phyloP scores from a whole-genome alignment of 2,113 vertebrate species.

The Pica pica region DNA sequence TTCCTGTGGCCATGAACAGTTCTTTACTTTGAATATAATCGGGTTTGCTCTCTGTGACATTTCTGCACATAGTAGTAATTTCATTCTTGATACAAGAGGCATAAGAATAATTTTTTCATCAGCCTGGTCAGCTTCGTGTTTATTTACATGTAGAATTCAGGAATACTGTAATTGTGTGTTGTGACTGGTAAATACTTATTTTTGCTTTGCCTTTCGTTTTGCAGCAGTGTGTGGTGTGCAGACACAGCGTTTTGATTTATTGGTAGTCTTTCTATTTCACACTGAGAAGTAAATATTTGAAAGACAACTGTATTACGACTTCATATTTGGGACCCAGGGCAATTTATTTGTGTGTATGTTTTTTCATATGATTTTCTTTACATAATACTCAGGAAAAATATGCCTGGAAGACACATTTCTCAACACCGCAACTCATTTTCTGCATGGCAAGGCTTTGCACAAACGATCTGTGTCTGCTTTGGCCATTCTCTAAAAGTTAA shows the following conservation, averaged over 20 bases:
- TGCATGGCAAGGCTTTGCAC: not conserved
- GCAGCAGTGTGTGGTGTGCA: not conserved
- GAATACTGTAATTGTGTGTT: not conserved
- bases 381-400: not conserved
- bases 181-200: not conserved
- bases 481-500: not conserved
- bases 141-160: not conserved
- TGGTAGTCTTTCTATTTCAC: not conserved
- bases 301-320: not conserved
- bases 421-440: not conserved
- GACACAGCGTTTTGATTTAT: not conserved
- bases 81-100: accelerated
- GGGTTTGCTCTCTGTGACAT: not conserved
- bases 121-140: not conserved
- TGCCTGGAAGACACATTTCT: not conserved
- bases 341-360: not conserved
- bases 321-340: not conserved
- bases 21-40: not conserved
- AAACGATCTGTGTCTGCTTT: not conserved
- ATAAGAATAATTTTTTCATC: not conserved
- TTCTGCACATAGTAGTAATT: not conserved
- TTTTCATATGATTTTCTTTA: not conserved
- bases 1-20: not conserved
- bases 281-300: not conserved
- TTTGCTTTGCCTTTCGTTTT: not conserved